Conservation (phyloP, 2,113 vertebrate species). For the Psammodynastes pulverulentus region DNA sequence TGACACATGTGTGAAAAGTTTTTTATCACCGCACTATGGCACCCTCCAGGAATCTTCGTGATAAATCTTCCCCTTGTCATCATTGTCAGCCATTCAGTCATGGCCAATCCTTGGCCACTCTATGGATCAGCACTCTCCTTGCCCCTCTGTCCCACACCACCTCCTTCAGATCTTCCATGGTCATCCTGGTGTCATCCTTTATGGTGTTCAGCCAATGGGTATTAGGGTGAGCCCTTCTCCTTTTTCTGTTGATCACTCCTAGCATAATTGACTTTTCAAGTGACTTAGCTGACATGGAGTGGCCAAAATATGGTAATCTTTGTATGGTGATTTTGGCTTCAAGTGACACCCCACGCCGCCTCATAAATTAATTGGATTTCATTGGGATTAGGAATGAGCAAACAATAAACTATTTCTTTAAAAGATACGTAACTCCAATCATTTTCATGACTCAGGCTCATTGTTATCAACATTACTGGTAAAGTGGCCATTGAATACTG, state of each 20-base stretch:
- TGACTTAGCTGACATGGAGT: neutral
- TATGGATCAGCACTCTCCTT: neutral
- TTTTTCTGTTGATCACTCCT: neutral
- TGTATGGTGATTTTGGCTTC: neutral
- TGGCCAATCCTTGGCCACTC: neutral
- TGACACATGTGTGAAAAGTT: neutral
- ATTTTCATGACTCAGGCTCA: neutral
- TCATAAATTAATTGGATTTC: neutral
- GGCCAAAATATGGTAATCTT: neutral
- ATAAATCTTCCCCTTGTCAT: no score
- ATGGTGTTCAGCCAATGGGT: neutral
- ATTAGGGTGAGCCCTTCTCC: neutral
- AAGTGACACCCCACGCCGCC: neutral
- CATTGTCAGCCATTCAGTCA: neutral
- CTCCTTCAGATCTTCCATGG: neutral
- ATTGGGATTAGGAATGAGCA: neutral
- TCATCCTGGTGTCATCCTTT: neutral
- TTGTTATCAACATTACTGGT: neutral
- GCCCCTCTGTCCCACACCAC: neutral
- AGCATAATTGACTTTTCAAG: neutral
- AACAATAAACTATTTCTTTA: neutral
- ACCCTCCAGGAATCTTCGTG: neutral
- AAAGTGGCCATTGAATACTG: neutral
- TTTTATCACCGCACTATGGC: neutral
- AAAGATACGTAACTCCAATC: neutral